A percentile compares a stretch with the other conserved stretches of the same genome.
Conservation (phyloP, 2,797 vertebrate species). For the Poecilia gillii region DNA sequence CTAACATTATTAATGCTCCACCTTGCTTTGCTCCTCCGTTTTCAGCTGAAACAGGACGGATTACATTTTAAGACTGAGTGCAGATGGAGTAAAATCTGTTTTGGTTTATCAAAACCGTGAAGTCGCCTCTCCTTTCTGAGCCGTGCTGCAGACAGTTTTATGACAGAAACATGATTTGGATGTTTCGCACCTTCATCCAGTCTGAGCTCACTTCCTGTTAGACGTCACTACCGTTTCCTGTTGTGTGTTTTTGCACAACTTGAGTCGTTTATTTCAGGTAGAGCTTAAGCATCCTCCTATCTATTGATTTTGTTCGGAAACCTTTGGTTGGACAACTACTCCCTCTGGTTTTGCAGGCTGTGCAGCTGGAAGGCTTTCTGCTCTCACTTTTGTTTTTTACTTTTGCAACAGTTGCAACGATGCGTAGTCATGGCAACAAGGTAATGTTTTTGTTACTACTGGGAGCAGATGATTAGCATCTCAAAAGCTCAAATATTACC, state of each 20-base stretch:
- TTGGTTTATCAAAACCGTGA: slow-evolving; percentile 18
- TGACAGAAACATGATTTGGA: not conserved
- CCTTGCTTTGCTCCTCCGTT: not conserved
- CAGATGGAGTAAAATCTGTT: not conserved
- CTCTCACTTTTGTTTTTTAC: too few species aligned
- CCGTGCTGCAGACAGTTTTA: not conserved
- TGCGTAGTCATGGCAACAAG: too few species aligned
- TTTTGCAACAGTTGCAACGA: too few species aligned
- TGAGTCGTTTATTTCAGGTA: not conserved
- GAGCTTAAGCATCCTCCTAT: not conserved
- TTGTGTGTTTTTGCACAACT: not conserved
- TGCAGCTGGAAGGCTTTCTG: too few species aligned
- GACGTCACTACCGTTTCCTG: not conserved
- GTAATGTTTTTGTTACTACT: too few species aligned
- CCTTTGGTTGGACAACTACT: too few species aligned
- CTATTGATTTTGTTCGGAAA: too few species aligned
- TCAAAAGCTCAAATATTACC: not conserved
- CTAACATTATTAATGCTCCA: not conserved
- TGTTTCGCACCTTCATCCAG: not conserved
- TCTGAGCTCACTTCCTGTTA: slow-evolving; percentile 8
- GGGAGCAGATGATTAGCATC: not conserved
- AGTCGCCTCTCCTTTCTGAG: slow-evolving; percentile 24
- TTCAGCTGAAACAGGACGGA: not conserved
- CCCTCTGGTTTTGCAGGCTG: too few species aligned
- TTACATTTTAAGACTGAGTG: not conserved